phyloP scores from a whole-genome alignment of 2,113 vertebrate species.

The Lethenteron camtschaticum region DNA sequence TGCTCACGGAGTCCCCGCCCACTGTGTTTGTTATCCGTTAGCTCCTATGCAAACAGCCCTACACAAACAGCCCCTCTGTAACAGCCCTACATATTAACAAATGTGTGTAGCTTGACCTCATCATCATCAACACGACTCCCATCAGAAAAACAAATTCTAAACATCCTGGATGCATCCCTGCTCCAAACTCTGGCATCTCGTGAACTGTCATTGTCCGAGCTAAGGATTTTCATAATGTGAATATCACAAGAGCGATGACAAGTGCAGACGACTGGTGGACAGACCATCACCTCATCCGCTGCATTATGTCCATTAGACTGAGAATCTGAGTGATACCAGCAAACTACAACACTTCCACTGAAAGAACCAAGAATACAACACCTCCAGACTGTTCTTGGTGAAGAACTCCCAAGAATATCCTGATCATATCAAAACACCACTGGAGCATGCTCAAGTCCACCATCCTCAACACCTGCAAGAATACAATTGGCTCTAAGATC shows the following conservation, averaged over 20 bases:
- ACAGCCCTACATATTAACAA: too few species aligned
- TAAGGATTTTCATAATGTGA: too few species aligned
- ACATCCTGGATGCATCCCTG: neutral
- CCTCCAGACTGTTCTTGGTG: neutral
- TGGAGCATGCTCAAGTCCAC: neutral
- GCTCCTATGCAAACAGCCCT: too few species aligned
- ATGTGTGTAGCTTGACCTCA: neutral
- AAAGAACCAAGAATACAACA: neutral
- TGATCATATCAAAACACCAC: neutral
- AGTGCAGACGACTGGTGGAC: neutral
- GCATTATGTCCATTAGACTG: neutral
- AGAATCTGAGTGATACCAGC: neutral
- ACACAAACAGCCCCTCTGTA: too few species aligned
- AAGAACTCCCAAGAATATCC: constrained; percentile 1
- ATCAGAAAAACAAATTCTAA: neutral
- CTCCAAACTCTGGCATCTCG: too few species aligned
- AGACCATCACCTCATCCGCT: neutral
- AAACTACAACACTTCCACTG: neutral
- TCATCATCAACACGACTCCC: neutral
- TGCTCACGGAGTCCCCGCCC: too few species aligned
- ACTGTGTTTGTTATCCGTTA: too few species aligned
- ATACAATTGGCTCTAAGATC: neutral
- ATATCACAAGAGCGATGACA: neutral
- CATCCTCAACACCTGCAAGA: neutral
- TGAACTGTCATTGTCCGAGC: too few species aligned